Conservation (phyloP, 2,888 invertebrate genomes). For the Suillia variegata region DNA sequence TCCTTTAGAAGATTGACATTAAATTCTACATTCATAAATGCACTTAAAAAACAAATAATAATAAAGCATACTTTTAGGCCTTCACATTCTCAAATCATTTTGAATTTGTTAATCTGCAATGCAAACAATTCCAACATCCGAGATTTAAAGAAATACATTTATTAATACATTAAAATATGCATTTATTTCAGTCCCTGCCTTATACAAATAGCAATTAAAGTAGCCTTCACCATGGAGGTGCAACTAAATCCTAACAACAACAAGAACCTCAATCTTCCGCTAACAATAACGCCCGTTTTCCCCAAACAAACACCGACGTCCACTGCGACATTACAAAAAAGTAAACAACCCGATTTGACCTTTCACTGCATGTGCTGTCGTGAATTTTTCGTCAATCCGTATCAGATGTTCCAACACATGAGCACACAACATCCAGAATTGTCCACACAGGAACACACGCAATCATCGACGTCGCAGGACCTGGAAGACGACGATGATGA, state of each 20-base stretch:
- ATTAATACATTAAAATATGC: too few species aligned
- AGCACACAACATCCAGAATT: conserved; percentile 51
- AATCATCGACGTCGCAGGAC: conserved; percentile 18
- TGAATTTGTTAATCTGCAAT: too few species aligned
- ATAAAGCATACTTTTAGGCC: too few species aligned
- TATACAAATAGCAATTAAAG: too few species aligned
- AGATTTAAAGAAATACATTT: too few species aligned
- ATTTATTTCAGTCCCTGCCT: too few species aligned
- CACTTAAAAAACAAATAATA: too few species aligned
- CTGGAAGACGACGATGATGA: conserved; percentile 35
- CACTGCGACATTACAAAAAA: too few species aligned
- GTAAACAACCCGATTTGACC: conserved; percentile 56
- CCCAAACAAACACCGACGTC: conserved; percentile 34
- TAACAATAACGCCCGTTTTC: conserved; percentile 57
- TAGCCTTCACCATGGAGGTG: background rate
- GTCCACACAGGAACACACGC: conserved; percentile 18
- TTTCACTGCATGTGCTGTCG: conserved; percentile 60
- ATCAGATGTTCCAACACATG: conserved; percentile 57
- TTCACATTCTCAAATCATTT: too few species aligned
- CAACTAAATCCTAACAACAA: conserved; percentile 40
- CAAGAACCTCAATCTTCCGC: conserved; percentile 41
- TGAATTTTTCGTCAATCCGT: conserved; percentile 55
- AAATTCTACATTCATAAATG: too few species aligned
- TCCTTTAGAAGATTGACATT: too few species aligned
- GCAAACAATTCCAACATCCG: too few species aligned